phyloP scores from a whole-genome alignment of 2,113 vertebrate genomes.

The Mionectes macconnelli region DNA sequence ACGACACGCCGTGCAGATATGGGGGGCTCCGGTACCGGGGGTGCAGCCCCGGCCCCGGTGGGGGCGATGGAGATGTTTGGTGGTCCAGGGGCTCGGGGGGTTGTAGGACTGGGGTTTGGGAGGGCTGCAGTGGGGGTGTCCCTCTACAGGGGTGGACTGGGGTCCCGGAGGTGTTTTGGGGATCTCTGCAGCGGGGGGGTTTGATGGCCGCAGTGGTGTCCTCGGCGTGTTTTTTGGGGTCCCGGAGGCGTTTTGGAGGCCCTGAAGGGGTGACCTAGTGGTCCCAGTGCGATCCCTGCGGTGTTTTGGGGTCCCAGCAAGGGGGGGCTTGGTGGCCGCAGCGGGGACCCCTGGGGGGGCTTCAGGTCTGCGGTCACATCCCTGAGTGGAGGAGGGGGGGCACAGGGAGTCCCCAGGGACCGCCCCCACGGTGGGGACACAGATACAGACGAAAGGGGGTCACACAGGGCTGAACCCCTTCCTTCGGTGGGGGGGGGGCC shows the following conservation, averaged over 20 bases:
- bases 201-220: not conserved
- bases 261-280: not conserved
- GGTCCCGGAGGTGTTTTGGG: not conserved
- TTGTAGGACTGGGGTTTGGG: not conserved
- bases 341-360: not conserved
- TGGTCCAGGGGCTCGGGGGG: not conserved
- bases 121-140: not conserved
- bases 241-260: not conserved
- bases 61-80: not conserved
- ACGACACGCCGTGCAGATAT: not conserved
- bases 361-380: not conserved
- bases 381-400: too few species aligned
- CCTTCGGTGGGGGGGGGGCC: not conserved
- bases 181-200: not conserved
- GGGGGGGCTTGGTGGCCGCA: not conserved
- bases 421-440: not conserved
- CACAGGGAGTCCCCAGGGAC: not conserved
- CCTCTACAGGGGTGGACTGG: not conserved
- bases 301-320: not conserved
- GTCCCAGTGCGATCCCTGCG: not conserved
- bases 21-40: not conserved
- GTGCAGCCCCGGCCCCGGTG: not conserved
- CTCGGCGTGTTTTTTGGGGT: not conserved
- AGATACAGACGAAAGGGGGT: too few species aligned
- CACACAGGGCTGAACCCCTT: not conserved